Percentiles rank a stretch among this genome's conserved stretches.
Evolutionary conservation across 2,797 vertebrate genomes (phyloP).

Genomic region (Echeneis naucrates): DNA sequence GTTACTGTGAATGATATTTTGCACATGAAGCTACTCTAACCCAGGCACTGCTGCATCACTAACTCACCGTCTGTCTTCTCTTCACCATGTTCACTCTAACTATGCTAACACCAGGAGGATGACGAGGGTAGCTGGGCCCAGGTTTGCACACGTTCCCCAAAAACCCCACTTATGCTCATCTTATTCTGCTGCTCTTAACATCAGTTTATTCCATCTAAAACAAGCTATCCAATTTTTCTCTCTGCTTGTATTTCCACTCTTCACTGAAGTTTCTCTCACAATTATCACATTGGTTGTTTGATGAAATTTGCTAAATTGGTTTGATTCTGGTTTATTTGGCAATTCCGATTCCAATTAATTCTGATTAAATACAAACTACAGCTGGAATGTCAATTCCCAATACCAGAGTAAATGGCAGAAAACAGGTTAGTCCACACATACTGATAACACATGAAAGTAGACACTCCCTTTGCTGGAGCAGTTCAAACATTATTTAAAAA

Average conservation of each 20-base stretch:
- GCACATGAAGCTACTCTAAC: conserved; percentile 62
- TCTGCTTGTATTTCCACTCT: not conserved
- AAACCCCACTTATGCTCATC: conserved; percentile 19
- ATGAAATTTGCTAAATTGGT: not conserved
- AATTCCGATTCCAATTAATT: too few relatives aligned
- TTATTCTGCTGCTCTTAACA: not conserved
- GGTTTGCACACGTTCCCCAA: conserved; percentile 87
- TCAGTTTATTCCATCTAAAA: not conserved
- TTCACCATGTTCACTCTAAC: conserved; percentile 94
- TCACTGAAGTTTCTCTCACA: not conserved
- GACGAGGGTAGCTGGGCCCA: conserved; percentile 99
- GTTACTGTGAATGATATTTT: conserved; percentile 25
- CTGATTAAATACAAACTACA: not conserved
- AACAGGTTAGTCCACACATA: too few relatives aligned
- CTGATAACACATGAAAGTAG: too few relatives aligned
- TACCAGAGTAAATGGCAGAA: too few relatives aligned
- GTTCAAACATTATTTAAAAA: too few relatives aligned
- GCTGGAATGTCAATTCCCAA: too few relatives aligned
- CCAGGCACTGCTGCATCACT: conserved; percentile 73
- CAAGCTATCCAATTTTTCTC: not conserved
- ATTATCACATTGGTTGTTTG: not conserved
- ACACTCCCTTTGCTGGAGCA: too few relatives aligned
- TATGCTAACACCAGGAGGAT: conserved; percentile 95
- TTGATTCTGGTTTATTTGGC: not conserved
- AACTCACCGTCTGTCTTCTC: conserved; percentile 87